These are phyloP conservation scores for Spongia lamella DNA, from an alignment of 37 sponge, comb jelly and placozoan genomes.

Conservation along the genomic window DNA sequence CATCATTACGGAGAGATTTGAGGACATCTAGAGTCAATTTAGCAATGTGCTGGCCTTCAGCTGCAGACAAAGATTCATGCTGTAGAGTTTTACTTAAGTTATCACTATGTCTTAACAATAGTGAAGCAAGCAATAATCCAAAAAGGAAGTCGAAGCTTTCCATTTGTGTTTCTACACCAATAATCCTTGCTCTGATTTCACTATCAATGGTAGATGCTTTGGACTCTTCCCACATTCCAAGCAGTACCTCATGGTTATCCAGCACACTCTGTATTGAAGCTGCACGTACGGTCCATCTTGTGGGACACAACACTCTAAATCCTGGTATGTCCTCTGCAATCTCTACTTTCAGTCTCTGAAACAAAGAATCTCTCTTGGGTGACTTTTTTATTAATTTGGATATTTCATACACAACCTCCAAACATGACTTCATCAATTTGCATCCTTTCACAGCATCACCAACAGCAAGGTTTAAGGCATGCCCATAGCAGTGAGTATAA, in stretches of 20 bases:
- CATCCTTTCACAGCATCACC: neutral
- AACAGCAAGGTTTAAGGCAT: constrained; percentile 16
- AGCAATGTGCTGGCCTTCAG: constrained; percentile 13
- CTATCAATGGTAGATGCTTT: neutral
- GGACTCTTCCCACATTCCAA: constrained; percentile 11
- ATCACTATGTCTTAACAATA: constrained; percentile 16
- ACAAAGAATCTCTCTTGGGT: constrained; percentile 26
- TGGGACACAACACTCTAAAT: constrained; percentile 24
- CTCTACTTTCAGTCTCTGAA: constrained; percentile 28
- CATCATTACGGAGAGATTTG: neutral
- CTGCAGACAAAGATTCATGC: constrained; percentile 2
- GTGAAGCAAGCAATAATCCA: constrained; percentile 9
- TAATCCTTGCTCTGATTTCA: constrained; percentile 12
- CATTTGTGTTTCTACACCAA: constrained; percentile 34
- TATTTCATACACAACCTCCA: constrained; percentile 23
- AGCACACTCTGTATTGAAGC: constrained; percentile 33
- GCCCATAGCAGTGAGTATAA: constrained; percentile 29
- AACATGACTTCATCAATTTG: constrained; percentile 1
- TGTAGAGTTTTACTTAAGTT: constrained; percentile 1
- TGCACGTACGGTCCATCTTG: constrained; percentile 35
- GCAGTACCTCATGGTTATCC: constrained; percentile 27
- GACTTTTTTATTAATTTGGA: constrained; percentile 18
- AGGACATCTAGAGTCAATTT: neutral
- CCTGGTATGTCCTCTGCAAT: constrained; percentile 28
- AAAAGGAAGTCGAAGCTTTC: no score